A percentile compares a stretch with the other conserved stretches of the same genome.
Evolutionary conservation across 2,113 vertebrate genomes (phyloP).

Genomic region (Thamnaconus septentrionalis): DNA sequence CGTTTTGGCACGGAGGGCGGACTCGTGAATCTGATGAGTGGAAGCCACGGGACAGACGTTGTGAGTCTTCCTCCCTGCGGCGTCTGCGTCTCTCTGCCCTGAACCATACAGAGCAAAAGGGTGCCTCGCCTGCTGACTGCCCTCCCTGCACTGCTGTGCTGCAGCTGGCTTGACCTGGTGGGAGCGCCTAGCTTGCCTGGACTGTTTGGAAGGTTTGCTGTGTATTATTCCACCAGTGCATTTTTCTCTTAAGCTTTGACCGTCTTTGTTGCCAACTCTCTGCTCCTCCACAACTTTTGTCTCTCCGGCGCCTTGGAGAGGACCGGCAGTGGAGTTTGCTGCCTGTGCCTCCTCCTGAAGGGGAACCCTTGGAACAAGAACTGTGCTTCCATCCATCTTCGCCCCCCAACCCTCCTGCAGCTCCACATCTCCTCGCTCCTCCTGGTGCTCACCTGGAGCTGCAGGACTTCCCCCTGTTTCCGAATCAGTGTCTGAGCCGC

Average conservation of each 20-base stretch:
- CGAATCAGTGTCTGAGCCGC: slow-evolving; percentile 77
- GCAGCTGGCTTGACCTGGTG: slow-evolving; percentile 35
- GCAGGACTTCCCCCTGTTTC: slow-evolving; percentile 68
- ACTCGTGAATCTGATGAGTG: slow-evolving; percentile 87
- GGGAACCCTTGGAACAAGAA: slow-evolving; percentile 28
- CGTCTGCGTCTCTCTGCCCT: slow-evolving; percentile 85
- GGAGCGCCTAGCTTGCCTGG: slow-evolving; percentile 11
- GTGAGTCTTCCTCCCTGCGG: slow-evolving; percentile 87
- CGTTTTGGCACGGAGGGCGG: slow-evolving; percentile 89
- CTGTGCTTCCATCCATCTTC: slow-evolving; percentile 5
- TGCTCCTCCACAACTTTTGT: slow-evolving; percentile 12
- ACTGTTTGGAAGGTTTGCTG: slow-evolving; percentile 51
- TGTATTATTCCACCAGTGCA: slow-evolving; percentile 13
- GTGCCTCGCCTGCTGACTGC: slow-evolving; percentile 79
- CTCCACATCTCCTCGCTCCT: slow-evolving; percentile 8
- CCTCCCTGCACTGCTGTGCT: slow-evolving; percentile 54
- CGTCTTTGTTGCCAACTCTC: slow-evolving; percentile 59
- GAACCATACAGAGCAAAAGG: slow-evolving; percentile 91
- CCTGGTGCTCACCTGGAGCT: slow-evolving; percentile 48
- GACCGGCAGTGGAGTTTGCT: too few relatives aligned
- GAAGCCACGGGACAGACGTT: slow-evolving; percentile 89
- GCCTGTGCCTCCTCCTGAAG: slow-evolving; percentile 13
- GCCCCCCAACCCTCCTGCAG: slow-evolving; percentile 29
- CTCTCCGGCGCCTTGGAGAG: slow-evolving; percentile 24
- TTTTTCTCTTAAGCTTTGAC: slow-evolving; percentile 36